These are phyloP conservation scores for Zootoca vivipara DNA, from an alignment of 2,113 vertebrate species.

Conservation along the genomic window DNA sequence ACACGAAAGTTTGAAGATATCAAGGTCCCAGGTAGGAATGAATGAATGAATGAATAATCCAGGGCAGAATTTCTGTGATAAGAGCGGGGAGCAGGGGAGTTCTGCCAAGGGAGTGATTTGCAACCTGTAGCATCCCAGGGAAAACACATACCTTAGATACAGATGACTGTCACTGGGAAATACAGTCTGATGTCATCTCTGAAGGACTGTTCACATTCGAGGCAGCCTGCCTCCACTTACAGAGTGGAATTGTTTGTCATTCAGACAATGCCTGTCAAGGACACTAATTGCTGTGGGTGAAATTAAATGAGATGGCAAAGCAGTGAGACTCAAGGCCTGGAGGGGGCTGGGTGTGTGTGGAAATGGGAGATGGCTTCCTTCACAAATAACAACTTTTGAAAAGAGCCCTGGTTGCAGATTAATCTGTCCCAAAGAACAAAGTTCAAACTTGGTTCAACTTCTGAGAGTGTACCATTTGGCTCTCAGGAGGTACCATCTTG, in stretches of 20 bases:
- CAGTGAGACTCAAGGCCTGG: slow-evolving; percentile 56
- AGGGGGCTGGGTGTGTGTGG: slow-evolving; percentile 26
- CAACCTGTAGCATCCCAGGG: slow-evolving; percentile 20
- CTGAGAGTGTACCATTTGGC: rapidly evolving
- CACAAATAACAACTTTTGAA: slow-evolving; percentile 61
- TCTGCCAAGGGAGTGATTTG: not conserved
- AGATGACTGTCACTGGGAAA: slow-evolving; percentile 42
- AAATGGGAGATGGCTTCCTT: slow-evolving; percentile 42
- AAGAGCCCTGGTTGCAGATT: slow-evolving; percentile 47
- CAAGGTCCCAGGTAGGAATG: not conserved
- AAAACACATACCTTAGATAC: slow-evolving; percentile 36
- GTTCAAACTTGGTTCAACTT: slow-evolving; percentile 49
- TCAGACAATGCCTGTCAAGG: slow-evolving; percentile 70
- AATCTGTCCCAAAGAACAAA: slow-evolving; percentile 24
- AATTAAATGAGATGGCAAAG: slow-evolving; percentile 67
- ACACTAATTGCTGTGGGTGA: slow-evolving; percentile 73
- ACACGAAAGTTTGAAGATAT: not conserved
- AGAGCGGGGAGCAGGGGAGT: rapidly evolving
- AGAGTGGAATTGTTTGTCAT: slow-evolving; percentile 68
- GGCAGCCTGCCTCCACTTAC: slow-evolving; percentile 54
- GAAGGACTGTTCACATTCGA: slow-evolving; percentile 58
- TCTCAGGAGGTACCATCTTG: not conserved
- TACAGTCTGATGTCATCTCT: slow-evolving; percentile 56
- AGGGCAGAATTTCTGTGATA: slow-evolving; percentile 11
- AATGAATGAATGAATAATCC: not conserved